Percentiles rank a stretch among this genome's conserved stretches.
Evolutionary conservation across 1,140 invertebrate genomes (phyloP).

Genomic region (Nasonia giraulti): DNA sequence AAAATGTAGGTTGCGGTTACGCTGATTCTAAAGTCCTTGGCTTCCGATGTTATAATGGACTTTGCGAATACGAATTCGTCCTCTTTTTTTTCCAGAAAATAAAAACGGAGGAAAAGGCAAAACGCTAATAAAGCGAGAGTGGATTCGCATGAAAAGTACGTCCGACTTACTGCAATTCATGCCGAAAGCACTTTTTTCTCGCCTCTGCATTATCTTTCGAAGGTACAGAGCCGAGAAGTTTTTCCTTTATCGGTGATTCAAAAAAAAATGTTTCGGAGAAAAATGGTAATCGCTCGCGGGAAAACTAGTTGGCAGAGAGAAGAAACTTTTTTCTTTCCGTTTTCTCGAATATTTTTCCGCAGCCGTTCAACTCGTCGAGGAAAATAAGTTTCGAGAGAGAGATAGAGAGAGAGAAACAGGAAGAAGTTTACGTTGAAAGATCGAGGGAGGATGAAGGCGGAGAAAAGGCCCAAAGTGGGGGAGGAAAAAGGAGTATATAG

Average conservation of each 20-base stretch:
- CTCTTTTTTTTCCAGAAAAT: slow-evolving; percentile 6
- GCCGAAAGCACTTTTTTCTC: slow-evolving; percentile 18
- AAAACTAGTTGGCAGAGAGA: slow-evolving; percentile 22
- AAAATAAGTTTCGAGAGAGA: slow-evolving; percentile 21
- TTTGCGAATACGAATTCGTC: not conserved
- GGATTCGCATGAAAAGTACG: too few species aligned
- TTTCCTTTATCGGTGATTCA: slow-evolving; percentile 21
- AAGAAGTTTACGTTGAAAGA: slow-evolving; percentile 38
- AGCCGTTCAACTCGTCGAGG: not conserved
- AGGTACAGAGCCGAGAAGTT: not conserved
- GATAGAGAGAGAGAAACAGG: slow-evolving; percentile 3
- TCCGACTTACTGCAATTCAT: slow-evolving; percentile 17
- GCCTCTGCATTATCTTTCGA: not conserved
- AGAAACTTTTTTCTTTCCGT: not conserved
- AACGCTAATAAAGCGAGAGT: too few species aligned
- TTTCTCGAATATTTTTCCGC: not conserved
- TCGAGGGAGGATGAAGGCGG: slow-evolving; percentile 15
- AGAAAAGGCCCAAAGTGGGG: not conserved
- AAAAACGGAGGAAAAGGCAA: too few species aligned
- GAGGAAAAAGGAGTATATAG: not conserved
- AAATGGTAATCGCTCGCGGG: slow-evolving; percentile 11
- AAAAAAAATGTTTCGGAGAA: not conserved
- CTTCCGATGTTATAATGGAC: not conserved
- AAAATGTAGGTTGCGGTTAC: slow-evolving; percentile 35
- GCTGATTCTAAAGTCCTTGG: slow-evolving; percentile 12